Percentiles rank a stretch among this genome's conserved stretches.
Conservation (phyloP, 2,113 vertebrate genomes). For the Plecturocebus donacophilus region DNA sequence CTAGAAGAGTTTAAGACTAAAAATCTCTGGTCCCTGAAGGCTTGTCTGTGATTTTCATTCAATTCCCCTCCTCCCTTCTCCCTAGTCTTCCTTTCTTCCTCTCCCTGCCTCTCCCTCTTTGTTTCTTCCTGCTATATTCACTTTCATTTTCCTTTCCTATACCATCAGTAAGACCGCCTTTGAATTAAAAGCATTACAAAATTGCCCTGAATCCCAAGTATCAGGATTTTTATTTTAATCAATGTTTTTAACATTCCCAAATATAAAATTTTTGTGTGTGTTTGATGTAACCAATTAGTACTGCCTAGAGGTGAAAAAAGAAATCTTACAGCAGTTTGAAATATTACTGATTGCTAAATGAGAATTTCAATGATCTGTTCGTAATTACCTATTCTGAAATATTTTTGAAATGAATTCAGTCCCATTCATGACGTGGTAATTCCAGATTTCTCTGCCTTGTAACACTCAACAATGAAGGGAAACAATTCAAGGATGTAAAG, state of each 20-base stretch:
- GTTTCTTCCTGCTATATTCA: not conserved
- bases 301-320: not conserved
- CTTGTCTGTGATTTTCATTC: not conserved
- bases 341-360: constrained; percentile 65
- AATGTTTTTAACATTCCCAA: constrained; percentile 42
- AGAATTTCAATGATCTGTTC: constrained; percentile 60
- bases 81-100: not conserved
- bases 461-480: constrained; percentile 65
- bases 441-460: constrained; percentile 69
- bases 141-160: not conserved
- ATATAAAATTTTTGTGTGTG: constrained; percentile 49
- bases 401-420: constrained; percentile 65
- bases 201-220: not conserved
- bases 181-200: constrained; percentile 34
- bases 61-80: not conserved
- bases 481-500: constrained; percentile 62
- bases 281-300: constrained; percentile 27
- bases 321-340: constrained; percentile 57
- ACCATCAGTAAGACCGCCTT: not conserved
- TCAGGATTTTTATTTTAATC: constrained; percentile 44
- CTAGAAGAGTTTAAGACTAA: not conserved
- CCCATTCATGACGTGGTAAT: constrained; percentile 69
- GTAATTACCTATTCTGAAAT: constrained; percentile 70
- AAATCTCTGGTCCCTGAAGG: not conserved
- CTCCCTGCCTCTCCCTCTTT: not conserved